Conservation (phyloP, 2,797 vertebrate species). For the Smutsia temminckii region DNA sequence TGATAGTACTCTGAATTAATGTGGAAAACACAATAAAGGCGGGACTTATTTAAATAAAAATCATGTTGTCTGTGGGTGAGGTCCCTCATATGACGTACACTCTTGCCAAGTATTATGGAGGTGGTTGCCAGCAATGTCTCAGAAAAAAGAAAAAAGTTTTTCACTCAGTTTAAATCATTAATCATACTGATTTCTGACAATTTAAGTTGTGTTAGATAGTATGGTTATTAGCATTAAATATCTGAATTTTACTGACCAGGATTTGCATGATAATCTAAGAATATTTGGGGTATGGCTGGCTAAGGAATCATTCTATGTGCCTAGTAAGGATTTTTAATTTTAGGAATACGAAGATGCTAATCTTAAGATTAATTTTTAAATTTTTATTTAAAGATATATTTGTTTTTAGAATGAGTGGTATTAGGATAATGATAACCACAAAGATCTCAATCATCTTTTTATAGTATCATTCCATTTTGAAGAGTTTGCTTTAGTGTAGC, state of each 20-base stretch:
- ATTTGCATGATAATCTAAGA: conserved; percentile 13
- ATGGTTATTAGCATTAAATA: conserved; percentile 6
- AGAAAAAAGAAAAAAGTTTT: not conserved
- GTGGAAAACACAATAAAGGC: not conserved
- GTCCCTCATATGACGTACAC: not conserved
- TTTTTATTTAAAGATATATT: not conserved
- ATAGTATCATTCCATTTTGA: not conserved
- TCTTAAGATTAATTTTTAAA: not conserved
- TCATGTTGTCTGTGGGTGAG: not conserved
- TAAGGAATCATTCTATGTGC: not conserved
- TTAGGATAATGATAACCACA: not conserved
- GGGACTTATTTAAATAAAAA: conserved; percentile 35
- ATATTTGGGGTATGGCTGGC: not conserved
- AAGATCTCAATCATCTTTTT: not conserved
- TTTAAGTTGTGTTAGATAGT: not conserved
- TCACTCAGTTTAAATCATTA: not conserved
- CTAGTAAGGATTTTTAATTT: conserved; percentile 28
- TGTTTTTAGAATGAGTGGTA: not conserved
- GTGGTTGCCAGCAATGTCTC: not conserved
- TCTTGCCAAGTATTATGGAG: not conserved
- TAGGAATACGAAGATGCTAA: conserved; percentile 2
- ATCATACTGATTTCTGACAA: not conserved
- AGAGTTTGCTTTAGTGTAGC: not conserved
- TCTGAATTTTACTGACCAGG: not conserved
- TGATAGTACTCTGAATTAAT: not conserved